These are phyloP conservation scores for Lepidurus packardi DNA, from an alignment of 1,140 invertebrate species.

Conservation along the genomic window DNA sequence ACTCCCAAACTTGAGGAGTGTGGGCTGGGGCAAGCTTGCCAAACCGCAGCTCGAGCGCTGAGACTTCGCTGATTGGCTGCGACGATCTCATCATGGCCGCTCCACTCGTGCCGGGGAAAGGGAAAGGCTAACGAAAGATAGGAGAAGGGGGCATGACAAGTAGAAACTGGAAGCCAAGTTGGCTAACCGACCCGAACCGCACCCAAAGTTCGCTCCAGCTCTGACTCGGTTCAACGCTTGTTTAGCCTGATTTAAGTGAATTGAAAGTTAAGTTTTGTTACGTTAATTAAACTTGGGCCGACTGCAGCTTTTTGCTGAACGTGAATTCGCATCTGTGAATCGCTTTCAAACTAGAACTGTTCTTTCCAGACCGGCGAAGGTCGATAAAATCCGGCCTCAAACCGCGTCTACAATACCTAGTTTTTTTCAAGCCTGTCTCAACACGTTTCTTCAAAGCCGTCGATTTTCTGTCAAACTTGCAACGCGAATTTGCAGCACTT, in stretches of 20 bases:
- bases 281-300: not conserved
- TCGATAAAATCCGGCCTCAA: not conserved
- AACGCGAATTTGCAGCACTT: not conserved
- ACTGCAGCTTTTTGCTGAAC: not conserved
- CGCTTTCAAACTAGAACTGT: not conserved
- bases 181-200: constrained; percentile 11
- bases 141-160: not conserved
- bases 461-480: not conserved
- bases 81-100: not conserved
- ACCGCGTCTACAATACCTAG: not conserved
- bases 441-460: not conserved
- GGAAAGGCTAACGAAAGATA: not conserved
- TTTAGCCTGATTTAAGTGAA: constrained; percentile 8
- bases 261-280: not conserved
- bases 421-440: not conserved
- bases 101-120: not conserved
- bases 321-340: not conserved
- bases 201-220: constrained; percentile 17
- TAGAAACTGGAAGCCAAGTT: constrained; percentile 6
- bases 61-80: constrained; percentile 1
- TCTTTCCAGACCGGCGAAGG: not conserved
- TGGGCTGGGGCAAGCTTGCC: not conserved
- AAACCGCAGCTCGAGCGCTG: not conserved
- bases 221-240: constrained; percentile 16
- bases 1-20: not conserved